Evolutionary conservation across 2,113 vertebrate genomes (phyloP), one percentile per base, ranked within the genome.

Genomic region (Eudyptes chrysolophus): DNA sequence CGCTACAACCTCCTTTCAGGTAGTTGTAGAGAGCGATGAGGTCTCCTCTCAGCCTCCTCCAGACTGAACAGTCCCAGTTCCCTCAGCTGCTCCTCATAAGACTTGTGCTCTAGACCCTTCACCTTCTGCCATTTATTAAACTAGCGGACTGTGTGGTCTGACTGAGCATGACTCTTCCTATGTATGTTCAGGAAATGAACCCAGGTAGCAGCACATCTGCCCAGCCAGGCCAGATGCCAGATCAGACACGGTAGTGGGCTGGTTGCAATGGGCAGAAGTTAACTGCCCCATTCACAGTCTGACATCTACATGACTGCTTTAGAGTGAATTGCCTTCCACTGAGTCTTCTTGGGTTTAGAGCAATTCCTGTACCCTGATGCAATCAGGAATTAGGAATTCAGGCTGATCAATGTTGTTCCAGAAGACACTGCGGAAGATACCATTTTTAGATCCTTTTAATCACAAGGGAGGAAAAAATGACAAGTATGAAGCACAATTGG

Each of bases 21-120:
- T 4, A 38, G 5, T 1, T 69, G 14, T 29, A 44, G 30, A 46
- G 34, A 46, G 13, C 0, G 7, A 42, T 0, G 21, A 38, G 9
- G 7, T 25, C 4, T 27, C 34, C 10, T 9, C 4, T n/a, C 7
- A 40, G 9, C 3, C 46, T 81, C 21, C 8, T 84, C 20, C 40
- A 61, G 24, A 2, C 7, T 61, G 3, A 70, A 11, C 7, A 6
- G 3, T 2, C 4, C 10, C 34, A 52, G 9, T 11, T 52, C 26
- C 22, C 38, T 48, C 34, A 79, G 18, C 29, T 0, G 0, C 10
- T 86, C 10, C 34, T 54, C 9, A 17, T 2, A 9, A 26, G 16
- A 34, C 2, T 11, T 16, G 8, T 61, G 2, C 10, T 71, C 16
- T 5, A 57, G 3, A 25, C 6, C 11, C 21, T 74, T 89, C 30